phyloP scores from a whole-genome alignment of 2,888 invertebrate genomes.

The Oligia latruncula region DNA sequence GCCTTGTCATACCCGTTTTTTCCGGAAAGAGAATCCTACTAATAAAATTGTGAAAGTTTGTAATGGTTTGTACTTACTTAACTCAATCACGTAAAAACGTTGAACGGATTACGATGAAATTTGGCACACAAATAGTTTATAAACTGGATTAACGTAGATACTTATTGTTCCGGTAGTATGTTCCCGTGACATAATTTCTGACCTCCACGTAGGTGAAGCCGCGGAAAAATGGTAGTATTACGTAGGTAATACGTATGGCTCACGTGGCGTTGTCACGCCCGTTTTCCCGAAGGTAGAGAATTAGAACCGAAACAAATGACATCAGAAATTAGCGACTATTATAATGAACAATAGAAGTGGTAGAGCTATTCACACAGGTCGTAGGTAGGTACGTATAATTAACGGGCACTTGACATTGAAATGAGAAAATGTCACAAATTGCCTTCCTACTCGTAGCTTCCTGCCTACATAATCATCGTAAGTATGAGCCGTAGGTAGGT shows the following conservation, averaged over 20 bases:
- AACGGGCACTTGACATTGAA: conserved; percentile 68
- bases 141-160: background rate
- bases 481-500: background rate
- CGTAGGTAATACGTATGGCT: background rate
- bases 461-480: background rate
- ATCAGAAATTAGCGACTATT: conserved; percentile 73
- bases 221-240: background rate
- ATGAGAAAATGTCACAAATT: conserved; percentile 48
- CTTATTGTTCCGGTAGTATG: too few species aligned
- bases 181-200: background rate
- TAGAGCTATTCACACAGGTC: conserved; percentile 55
- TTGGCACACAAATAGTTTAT: background rate
- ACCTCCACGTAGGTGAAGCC: background rate
- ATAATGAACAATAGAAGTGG: conserved; percentile 79
- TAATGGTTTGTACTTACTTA: background rate
- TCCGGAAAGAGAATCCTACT: conserved; percentile 28
- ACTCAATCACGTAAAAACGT: background rate
- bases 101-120: background rate
- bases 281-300: conserved; percentile 42
- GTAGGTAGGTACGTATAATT: conserved; percentile 24
- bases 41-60: background rate
- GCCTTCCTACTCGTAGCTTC: conserved; percentile 5
- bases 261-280: conserved; percentile 54
- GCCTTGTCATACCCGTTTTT: conserved; percentile 59
- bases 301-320: conserved; percentile 51